Evolutionary conservation across 2,113 vertebrate species (phyloP).

Genomic region (Chroicocephalus ridibundus): DNA sequence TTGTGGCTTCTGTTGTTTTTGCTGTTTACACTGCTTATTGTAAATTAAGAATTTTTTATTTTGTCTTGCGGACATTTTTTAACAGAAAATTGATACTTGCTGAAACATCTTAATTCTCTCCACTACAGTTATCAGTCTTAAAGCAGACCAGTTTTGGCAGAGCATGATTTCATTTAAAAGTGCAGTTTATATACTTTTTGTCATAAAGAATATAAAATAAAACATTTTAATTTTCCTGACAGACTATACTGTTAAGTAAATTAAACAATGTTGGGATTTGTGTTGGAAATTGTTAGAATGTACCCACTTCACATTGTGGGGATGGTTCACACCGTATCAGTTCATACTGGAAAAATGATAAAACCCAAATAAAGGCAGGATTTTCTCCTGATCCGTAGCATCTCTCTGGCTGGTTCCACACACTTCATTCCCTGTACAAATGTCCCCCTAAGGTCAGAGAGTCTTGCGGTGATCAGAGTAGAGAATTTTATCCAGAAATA

Average conservation of each 20-base stretch:
- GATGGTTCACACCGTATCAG: background rate
- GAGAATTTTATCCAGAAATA: constrained; percentile 46
- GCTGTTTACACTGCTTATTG: constrained; percentile 74
- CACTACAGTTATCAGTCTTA: constrained; percentile 49
- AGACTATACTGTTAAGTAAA: constrained; percentile 17
- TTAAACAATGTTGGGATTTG: constrained; percentile 28
- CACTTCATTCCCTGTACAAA: background rate
- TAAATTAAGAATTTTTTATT: constrained; percentile 75
- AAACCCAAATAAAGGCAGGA: constrained; percentile 54
- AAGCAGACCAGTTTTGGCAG: constrained; percentile 51
- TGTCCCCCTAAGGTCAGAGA: background rate
- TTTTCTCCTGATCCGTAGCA: constrained; percentile 36
- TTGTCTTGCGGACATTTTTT: constrained; percentile 72
- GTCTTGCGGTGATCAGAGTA: constrained; percentile 28
- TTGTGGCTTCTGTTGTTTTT: constrained; percentile 68
- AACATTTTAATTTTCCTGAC: constrained; percentile 44
- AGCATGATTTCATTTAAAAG: constrained; percentile 57
- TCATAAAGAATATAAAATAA: constrained; percentile 43
- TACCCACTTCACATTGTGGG: constrained; percentile 3
- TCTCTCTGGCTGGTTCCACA: constrained; percentile 19
- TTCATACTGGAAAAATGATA: constrained; percentile 42
- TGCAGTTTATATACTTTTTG: constrained; percentile 58
- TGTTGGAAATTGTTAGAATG: constrained; percentile 47
- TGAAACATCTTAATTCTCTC: constrained; percentile 61
- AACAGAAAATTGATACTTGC: constrained; percentile 69